Percentiles rank a stretch among this genome's conserved stretches.
Evolutionary conservation across 2,113 vertebrate genomes (phyloP).

Genomic region (Murina feae): DNA sequence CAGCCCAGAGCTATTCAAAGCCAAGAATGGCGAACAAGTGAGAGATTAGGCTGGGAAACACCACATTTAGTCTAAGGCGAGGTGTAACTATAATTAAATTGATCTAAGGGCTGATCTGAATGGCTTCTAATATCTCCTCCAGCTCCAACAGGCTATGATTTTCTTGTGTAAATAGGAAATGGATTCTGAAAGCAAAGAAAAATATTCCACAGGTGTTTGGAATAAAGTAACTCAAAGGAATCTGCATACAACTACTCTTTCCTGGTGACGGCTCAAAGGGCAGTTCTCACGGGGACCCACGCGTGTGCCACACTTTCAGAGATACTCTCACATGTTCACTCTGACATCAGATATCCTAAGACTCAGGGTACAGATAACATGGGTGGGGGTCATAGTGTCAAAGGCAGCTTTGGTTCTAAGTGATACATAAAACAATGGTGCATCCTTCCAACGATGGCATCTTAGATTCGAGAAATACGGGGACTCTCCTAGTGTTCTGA

Average conservation of each 20-base stretch:
- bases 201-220: slow-evolving; percentile 61
- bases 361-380: not conserved
- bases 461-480: not conserved
- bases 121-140: slow-evolving; percentile 26
- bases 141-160: slow-evolving; percentile 43
- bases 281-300: not conserved
- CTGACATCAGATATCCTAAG: not conserved
- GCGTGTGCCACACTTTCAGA: not conserved
- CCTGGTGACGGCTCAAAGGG: not conserved
- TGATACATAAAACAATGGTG: not conserved
- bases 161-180: slow-evolving; percentile 65
- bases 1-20: slow-evolving; percentile 43
- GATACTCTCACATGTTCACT: not conserved
- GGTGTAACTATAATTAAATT: slow-evolving; percentile 64
- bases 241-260: not conserved
- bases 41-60: slow-evolving; percentile 58
- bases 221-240: slow-evolving; percentile 16
- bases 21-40: slow-evolving; percentile 22
- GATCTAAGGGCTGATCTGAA: slow-evolving; percentile 25
- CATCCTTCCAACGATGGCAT: not conserved
- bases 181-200: slow-evolving; percentile 43
- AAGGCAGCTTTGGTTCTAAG: not conserved
- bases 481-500: not conserved
- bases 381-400: not conserved
- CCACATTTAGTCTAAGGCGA: slow-evolving; percentile 63